Base-by-base conservation (phyloP, 2,797 vertebrate genomes). In the Myotis daubentonii region DNA sequence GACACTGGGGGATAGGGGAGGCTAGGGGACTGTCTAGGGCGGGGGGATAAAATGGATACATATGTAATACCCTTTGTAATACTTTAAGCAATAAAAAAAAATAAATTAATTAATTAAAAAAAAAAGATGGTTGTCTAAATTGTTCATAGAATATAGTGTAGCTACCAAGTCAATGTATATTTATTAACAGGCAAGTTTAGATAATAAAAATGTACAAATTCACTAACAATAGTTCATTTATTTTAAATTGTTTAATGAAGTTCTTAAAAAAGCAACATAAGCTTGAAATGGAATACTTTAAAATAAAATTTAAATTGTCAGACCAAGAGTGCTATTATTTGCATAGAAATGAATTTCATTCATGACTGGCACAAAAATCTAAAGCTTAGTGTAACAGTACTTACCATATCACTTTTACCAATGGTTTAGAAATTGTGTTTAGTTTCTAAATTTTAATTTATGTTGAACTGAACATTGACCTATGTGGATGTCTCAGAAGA, bases 181-280 rank as follows among this genome's bases (percentile, higher is more conserved):
- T 60, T 51, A 60, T 30, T 55, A 55, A 74, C 8, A 68, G 51
- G 30, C 17, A 89, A 92, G 60, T 80, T 12, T 91, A 75, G 8
- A 75, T 41, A 49, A 36, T 70, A 68, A 87, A 87, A 87, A 62
- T 13, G 19, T 5, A 70, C 6, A 70, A 90, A 83, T 36, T 76
- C 49, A 38, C 28, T 36, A 66, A 80, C 57, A 83, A 70, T n/a
- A 16, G 57, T 51, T 86, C 13, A 75, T 25, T 76, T 92, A 6
- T 66, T 25, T 68, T 68, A 72, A 57, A 41, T 36, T 80, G 36
- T 65, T 75, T 76, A 74, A 65, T 36, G 19, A 53, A 41, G 20
- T 65, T 84, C 28, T 79, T 89, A 16, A 66, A 91, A 92, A 80
- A 62, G 25, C 23, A 91, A 88, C n/a, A 51, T 36, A 62, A 72